Base-by-base conservation (phyloP, 2,888 invertebrate genomes). In the Eupithecia tripunctaria region DNA sequence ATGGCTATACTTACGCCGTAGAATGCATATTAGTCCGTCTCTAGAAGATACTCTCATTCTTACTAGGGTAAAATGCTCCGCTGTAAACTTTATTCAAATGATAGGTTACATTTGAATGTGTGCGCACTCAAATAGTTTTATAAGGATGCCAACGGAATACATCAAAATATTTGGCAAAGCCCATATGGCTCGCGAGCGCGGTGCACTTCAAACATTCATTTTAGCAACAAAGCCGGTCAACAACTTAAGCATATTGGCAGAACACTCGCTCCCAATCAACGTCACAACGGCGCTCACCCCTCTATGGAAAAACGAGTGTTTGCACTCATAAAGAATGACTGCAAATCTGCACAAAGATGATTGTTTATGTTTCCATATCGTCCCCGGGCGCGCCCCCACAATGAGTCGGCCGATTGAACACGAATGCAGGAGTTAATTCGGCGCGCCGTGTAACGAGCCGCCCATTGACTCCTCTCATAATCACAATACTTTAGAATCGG, bases 321-420 rank as follows among this genome's bases (percentile, higher is more conserved):
- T 93, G 91, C 92, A 85, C 91, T 92, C 91, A 91, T 92, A 92
- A 91, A 92, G 91, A 88, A 92, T 91, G 91, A 90, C 90, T 89
- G 90, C 89, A 93, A 93, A 93, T 94, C 93, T 90, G 89, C 87
- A 91, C 92, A 92, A 88, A 88, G 89, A 91, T 91, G 87, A 92
- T 91, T 93, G 92, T 93, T 93, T 92, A 91, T 91, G 90, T 90
- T 92, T 87, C 88, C 88, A 90, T 90, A 91, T 89, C 89, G 88
- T 87, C 88, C 81, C 88, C 85, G 86, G 85, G 85, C 82, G 82
- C 79, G 70, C 82, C 84, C 89, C 84, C 88, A 88, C 90, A 91
- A 91, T 92, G 85, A 88, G 88, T 89, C 89, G 90, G 86, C 85
- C 89, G 90, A 93, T 93, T 92, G 90, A 92, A 91, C 92, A 88